phyloP scores from a whole-genome alignment of 2,113 vertebrate genomes.

The Nymphicus hollandicus region DNA sequence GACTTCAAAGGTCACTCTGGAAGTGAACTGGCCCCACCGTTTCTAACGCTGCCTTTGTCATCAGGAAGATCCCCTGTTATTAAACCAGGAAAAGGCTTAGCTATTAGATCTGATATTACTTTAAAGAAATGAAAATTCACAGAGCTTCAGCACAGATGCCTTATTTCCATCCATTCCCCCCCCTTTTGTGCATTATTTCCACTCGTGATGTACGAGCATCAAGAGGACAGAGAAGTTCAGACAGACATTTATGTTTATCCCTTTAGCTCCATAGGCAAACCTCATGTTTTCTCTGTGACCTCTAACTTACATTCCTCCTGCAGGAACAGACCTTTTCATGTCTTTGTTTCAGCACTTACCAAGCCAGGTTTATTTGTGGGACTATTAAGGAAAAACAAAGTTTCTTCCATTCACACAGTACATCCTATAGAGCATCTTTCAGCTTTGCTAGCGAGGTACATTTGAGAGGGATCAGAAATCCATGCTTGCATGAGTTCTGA shows the following conservation, averaged over 20 bases:
- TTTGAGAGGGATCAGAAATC: neutral
- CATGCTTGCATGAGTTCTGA: neutral
- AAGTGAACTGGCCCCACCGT: neutral
- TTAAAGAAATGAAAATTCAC: neutral
- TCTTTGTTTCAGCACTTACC: neutral
- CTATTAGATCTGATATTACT: neutral
- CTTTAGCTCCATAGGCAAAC: neutral
- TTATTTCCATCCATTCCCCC: too few relatives aligned
- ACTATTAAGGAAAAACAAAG: neutral
- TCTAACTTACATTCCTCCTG: neutral
- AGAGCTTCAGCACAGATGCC: neutral
- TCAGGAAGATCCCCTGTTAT: neutral
- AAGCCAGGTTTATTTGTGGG: neutral
- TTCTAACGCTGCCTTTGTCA: neutral
- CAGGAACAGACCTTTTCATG: neutral
- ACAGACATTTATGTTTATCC: neutral
- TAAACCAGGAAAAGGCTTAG: neutral
- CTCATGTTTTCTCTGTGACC: neutral
- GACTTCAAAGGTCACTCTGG: slow-evolving; percentile 51
- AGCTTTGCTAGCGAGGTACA: neutral
- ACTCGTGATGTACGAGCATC: neutral
- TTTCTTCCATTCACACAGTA: neutral
- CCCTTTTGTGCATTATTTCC: neutral
- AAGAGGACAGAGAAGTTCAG: neutral
- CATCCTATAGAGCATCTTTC: neutral